These are phyloP conservation scores for Tachuris rubrigastra DNA, from an alignment of 2,113 vertebrate genomes.

Conservation along the genomic window DNA sequence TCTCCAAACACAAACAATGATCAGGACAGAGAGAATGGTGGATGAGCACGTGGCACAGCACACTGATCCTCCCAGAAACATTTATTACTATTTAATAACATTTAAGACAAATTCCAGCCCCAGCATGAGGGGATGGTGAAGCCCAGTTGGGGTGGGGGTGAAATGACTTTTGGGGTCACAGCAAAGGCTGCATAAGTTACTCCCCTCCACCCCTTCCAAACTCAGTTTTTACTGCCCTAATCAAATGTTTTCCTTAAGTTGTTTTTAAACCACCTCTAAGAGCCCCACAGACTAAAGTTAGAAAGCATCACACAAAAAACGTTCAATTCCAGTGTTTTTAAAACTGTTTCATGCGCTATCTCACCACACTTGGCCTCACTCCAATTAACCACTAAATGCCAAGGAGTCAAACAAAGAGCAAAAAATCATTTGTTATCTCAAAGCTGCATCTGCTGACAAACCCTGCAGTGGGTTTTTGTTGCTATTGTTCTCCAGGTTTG, in stretches of 20 bases:
- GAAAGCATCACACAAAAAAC: not conserved
- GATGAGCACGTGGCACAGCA: accelerated
- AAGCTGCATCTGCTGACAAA: conserved; percentile 29
- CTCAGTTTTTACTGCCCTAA: not conserved
- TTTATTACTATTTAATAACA: not conserved
- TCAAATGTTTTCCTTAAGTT: not conserved
- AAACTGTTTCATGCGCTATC: not conserved
- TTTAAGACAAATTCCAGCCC: not conserved
- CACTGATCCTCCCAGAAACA: not conserved
- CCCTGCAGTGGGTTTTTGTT: not conserved
- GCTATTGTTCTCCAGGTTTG: conserved; percentile 13
- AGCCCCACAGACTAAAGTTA: not conserved
- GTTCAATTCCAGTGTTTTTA: not conserved
- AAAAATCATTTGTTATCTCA: not conserved
- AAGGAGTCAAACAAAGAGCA: not conserved
- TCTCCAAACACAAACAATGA: not conserved
- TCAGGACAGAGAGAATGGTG: not conserved
- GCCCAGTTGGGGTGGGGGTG: not conserved
- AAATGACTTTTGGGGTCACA: not conserved
- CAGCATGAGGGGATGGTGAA: not conserved
- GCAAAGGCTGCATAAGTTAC: not conserved
- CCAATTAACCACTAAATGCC: not conserved
- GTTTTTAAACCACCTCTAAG: not conserved
- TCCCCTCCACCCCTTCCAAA: not conserved
- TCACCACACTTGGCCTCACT: not conserved